Conservation (phyloP, 2,888 invertebrate genomes). For the Spisula solida region DNA sequence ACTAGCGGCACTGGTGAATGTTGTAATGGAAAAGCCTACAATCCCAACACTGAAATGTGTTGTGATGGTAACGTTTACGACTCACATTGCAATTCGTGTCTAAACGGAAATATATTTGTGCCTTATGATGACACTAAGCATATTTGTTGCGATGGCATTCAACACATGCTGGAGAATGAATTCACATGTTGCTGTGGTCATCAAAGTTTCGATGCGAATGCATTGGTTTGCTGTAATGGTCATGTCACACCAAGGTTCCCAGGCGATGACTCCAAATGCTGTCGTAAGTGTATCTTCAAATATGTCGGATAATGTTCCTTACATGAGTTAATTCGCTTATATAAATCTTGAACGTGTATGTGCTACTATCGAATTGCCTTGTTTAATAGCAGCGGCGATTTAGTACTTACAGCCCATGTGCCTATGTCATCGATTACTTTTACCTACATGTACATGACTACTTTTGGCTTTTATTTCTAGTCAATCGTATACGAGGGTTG, state of each 20-base stretch:
- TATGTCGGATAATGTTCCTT: too few species aligned
- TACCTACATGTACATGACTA: too few species aligned
- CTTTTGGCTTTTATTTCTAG: too few species aligned
- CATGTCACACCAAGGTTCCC: background rate
- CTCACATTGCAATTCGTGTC: background rate
- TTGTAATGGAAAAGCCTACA: conserved; percentile 27
- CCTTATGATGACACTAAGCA: conserved; percentile 23
- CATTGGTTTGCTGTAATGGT: conserved; percentile 21
- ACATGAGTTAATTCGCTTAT: too few species aligned
- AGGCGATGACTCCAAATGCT: background rate
- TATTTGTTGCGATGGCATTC: conserved; percentile 23
- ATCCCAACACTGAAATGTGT: conserved; percentile 11
- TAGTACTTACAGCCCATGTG: too few species aligned
- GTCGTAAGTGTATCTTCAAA: conserved; percentile 40
- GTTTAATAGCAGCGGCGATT: too few species aligned
- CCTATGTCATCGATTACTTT: too few species aligned
- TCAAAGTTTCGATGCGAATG: background rate
- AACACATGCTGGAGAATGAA: background rate
- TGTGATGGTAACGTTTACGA: conserved; percentile 28
- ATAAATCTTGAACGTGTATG: too few species aligned
- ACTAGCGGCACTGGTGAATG: background rate
- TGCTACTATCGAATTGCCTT: too few species aligned
- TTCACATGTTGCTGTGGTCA: conserved; percentile 34
- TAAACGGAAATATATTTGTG: background rate
- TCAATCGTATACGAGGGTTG: background rate